These are phyloP conservation scores for Oscheius sp. DNA, from an alignment of 2,888 invertebrate species.

Conservation along the genomic window DNA sequence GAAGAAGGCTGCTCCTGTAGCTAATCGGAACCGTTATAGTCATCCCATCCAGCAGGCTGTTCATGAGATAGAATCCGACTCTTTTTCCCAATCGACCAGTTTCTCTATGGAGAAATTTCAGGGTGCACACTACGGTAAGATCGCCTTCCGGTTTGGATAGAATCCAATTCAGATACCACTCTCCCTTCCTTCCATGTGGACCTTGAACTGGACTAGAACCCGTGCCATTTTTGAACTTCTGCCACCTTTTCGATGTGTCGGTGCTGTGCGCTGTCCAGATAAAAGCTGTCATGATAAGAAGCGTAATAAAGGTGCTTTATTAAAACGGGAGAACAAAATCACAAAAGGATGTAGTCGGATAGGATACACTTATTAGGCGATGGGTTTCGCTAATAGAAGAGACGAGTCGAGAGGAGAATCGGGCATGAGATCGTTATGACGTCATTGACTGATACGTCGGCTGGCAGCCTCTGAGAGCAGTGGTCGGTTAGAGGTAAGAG, in stretches of 20 bases:
- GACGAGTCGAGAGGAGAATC: neutral
- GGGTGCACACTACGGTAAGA: too few relatives aligned
- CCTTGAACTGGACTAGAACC: constrained; percentile 25
- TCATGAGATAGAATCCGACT: too few relatives aligned
- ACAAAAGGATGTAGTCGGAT: constrained; percentile 11
- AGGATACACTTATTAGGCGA: too few relatives aligned
- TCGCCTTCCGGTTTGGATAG: too few relatives aligned
- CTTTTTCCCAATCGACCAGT: too few relatives aligned
- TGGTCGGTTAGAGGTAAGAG: constrained; percentile 45
- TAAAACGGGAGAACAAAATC: constrained; percentile 5
- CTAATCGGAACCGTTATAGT: too few relatives aligned
- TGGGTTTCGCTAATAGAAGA: neutral
- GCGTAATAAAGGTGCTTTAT: constrained; percentile 20
- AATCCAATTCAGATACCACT: neutral
- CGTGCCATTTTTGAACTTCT: constrained; percentile 10
- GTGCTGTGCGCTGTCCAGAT: constrained; percentile 26
- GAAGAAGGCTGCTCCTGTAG: too few relatives aligned
- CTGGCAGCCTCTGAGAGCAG: constrained; percentile 40
- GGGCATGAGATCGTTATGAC: constrained; percentile 17
- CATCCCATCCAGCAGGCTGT: too few relatives aligned
- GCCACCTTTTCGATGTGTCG: constrained; percentile 6
- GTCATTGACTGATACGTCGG: constrained; percentile 34
- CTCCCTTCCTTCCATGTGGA: constrained; percentile 3
- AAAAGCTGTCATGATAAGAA: constrained; percentile 27
- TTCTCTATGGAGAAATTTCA: too few relatives aligned